Evolutionary conservation across 2,888 invertebrate genomes (phyloP).

Genomic region (Entomobrya multifasciata): DNA sequence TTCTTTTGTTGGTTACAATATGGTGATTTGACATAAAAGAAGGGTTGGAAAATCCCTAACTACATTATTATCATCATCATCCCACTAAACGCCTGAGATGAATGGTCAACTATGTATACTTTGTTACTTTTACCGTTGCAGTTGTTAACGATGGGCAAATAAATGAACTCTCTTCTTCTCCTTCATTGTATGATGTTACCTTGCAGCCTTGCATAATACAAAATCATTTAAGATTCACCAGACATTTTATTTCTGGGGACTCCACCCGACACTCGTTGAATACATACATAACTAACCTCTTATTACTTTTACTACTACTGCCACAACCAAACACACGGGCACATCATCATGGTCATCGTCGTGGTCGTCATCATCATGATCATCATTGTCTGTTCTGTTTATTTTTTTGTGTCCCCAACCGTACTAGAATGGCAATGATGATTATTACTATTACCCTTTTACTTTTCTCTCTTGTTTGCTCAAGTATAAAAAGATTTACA

Average conservation of each 20-base stretch:
- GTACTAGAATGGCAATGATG: constrained; percentile 45
- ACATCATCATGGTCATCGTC: constrained; percentile 28
- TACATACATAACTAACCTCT: constrained; percentile 19
- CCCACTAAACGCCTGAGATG: constrained; percentile 61
- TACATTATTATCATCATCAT: too few species aligned
- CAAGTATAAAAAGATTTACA: constrained; percentile 49
- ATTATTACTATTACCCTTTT: constrained; percentile 54
- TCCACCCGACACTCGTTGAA: constrained; percentile 45
- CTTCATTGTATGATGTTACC: constrained; percentile 11
- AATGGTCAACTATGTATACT: constrained; percentile 55
- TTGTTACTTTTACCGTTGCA: too few species aligned
- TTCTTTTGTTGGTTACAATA: too few species aligned
- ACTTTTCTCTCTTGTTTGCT: constrained; percentile 35
- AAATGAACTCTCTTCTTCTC: constrained; percentile 42
- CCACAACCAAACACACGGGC: background rate
- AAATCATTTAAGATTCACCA: constrained; percentile 52
- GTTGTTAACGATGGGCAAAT: constrained; percentile 68
- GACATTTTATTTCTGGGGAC: constrained; percentile 32
- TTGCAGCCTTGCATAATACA: constrained; percentile 39
- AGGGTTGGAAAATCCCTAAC: constrained; percentile 62
- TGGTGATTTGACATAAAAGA: constrained; percentile 33
- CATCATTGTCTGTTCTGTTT: constrained; percentile 37
- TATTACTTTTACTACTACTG: too few species aligned
- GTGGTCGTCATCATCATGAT: too few species aligned
- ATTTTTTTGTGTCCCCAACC: constrained; percentile 39